A percentile compares a stretch with the other conserved stretches of the same genome.
Evolutionary conservation across 2,888 invertebrate species (phyloP).

Genomic region (Spatulosminthurus flaviceps): DNA sequence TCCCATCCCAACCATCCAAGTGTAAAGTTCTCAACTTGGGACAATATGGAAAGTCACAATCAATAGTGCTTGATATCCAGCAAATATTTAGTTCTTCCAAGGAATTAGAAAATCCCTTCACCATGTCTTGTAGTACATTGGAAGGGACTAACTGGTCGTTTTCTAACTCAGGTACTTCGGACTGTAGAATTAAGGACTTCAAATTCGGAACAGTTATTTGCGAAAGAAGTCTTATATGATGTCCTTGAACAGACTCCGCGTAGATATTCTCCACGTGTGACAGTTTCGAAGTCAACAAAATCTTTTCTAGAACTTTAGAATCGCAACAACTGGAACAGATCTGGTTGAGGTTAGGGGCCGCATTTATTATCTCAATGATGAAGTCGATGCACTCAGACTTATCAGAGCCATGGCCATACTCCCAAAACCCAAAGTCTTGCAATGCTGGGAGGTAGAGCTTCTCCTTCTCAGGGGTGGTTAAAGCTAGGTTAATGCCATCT

Average conservation of each 20-base stretch:
- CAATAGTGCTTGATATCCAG: conserved; percentile 35
- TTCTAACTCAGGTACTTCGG: background rate
- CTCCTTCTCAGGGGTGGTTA: background rate
- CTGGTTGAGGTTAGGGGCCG: conserved; percentile 31
- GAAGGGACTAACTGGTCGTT: conserved; percentile 20
- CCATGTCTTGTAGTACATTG: background rate
- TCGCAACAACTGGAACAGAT: conserved; percentile 7
- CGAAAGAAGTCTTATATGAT: background rate
- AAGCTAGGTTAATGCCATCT: conserved; percentile 16
- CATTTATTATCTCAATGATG: conserved; percentile 6
- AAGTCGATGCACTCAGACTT: conserved; percentile 16
- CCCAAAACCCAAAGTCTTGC: conserved; percentile 42
- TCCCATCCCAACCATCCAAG: conserved; percentile 40
- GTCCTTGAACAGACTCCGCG: conserved; percentile 18
- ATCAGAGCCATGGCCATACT: background rate
- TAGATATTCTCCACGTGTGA: conserved; percentile 10
- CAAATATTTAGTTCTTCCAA: conserved; percentile 34
- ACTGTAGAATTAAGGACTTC: conserved; percentile 27
- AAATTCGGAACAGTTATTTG: background rate
- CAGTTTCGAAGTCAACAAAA: background rate
- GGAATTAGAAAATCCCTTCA: background rate
- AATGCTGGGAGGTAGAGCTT: conserved; percentile 23
- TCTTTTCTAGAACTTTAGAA: conserved; percentile 3
- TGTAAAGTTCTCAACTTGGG: conserved; percentile 21
- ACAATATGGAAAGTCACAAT: conserved; percentile 27